Evolutionary conservation across 2,888 invertebrate species (phyloP).

Genomic region (Pocota personata): DNA sequence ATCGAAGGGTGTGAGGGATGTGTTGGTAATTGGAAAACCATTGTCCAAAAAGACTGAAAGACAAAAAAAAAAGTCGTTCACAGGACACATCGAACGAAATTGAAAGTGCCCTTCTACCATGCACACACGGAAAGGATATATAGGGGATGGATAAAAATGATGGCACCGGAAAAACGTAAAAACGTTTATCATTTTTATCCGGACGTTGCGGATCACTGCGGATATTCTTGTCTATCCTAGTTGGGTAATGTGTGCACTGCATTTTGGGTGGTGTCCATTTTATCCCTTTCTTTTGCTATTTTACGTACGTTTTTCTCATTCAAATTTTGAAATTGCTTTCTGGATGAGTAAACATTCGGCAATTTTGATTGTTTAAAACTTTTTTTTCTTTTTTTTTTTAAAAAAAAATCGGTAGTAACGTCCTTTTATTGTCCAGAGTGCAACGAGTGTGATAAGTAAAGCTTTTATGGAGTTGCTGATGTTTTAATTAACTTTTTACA

Average conservation of each 20-base stretch:
- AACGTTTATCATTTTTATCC: constrained; percentile 72
- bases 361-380: constrained; percentile 54
- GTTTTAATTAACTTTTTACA: constrained; percentile 55
- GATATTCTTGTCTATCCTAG: constrained; percentile 31
- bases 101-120: constrained; percentile 59
- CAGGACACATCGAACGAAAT: constrained; percentile 58
- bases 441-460: constrained; percentile 12
- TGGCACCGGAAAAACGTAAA: constrained; percentile 61
- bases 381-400: not conserved
- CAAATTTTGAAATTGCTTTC: constrained; percentile 68
- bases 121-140: not conserved
- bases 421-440: not conserved
- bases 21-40: constrained; percentile 69
- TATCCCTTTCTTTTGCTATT: constrained; percentile 7
- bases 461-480: not conserved
- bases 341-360: constrained; percentile 61
- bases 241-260: constrained; percentile 19
- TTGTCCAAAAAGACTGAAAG: constrained; percentile 42
- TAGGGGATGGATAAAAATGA: constrained; percentile 25
- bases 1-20: constrained; percentile 50
- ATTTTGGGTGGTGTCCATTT: constrained; percentile 49
- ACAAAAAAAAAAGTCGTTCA: constrained; percentile 11
- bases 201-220: constrained; percentile 73
- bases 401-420: not conserved
- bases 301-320: constrained; percentile 40